Percentiles rank a stretch among this genome's conserved stretches.
Evolutionary conservation across 2,888 invertebrate species (phyloP).

Genomic region (Lepidocyrtinus sp.): DNA sequence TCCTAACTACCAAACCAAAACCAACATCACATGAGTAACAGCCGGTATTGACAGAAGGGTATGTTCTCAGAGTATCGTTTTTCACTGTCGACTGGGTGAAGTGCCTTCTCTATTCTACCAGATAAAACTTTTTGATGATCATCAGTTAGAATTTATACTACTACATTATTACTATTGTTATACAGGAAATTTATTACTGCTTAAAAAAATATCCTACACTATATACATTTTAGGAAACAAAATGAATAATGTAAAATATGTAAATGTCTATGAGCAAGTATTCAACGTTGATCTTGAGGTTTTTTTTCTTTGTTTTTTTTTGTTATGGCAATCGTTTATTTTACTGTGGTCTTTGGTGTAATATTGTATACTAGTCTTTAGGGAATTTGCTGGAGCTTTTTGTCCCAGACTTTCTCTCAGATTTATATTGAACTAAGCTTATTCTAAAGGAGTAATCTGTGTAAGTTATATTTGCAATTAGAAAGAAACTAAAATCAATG

Average conservation of each 20-base stretch:
- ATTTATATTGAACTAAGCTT: conserved; percentile 50
- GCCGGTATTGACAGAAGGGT: conserved; percentile 61
- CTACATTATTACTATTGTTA: conserved; percentile 50
- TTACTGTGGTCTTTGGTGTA: conserved; percentile 68
- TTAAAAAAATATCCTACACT: conserved; percentile 17
- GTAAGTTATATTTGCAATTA: conserved; percentile 16
- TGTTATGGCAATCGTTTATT: conserved; percentile 68
- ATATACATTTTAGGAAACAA: conserved; percentile 33
- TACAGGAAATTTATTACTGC: conserved; percentile 19
- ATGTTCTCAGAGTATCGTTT: conserved; percentile 57
- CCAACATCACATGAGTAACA: conserved; percentile 20
- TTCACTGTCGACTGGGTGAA: conserved; percentile 67
- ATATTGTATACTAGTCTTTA: conserved; percentile 69
- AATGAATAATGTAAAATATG: conserved; percentile 12
- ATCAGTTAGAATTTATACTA: conserved; percentile 55
- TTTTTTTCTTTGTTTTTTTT: conserved; percentile 62
- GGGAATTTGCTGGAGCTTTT: conserved; percentile 55
- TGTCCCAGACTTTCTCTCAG: conserved; percentile 44
- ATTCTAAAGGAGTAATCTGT: conserved; percentile 24
- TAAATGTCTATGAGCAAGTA: conserved; percentile 48
- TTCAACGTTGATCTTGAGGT: conserved; percentile 61
- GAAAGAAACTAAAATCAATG: conserved; percentile 17
- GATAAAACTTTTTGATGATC: conserved; percentile 57
- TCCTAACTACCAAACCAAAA: too few relatives aligned
- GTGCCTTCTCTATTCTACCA: conserved; percentile 69